Base-by-base conservation (phyloP, 2,797 vertebrate genomes). In the Crypturellus tataupa region DNA sequence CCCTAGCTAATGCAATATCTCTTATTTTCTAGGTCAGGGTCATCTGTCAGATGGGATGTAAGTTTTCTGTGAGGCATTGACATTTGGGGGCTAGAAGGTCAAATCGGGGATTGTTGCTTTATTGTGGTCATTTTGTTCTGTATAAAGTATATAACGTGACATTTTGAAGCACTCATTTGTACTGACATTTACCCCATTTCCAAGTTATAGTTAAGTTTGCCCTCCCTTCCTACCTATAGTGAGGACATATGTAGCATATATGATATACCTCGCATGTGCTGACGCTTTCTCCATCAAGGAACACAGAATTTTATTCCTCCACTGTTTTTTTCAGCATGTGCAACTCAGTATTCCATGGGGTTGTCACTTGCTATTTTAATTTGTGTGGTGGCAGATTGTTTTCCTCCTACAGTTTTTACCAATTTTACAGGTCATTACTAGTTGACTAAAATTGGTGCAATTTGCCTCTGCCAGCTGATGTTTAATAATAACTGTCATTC, bases 401-500 rank as follows among this genome's bases (percentile, higher is more conserved):
- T 96, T 96, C 80, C 80, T 97, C 67, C 90, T 81, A 71, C 2
- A 2, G 17, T 84, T 95, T 90, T 85, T 92, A 71, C 47, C 68
- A 86, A 27, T 95, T 92, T 94, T 91, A 80, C 65, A 96, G 90
- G 64, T 95, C 67, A 65, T 59, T 69, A 93, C 84, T 92, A 86
- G 90, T 87, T 95, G 58, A 95, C 83, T 93, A 93, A 96, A 96
- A 96, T 62, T 63, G 82, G 71, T 80, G 86, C 80, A 85, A 46
- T 92, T 96, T 87, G 62, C 67, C 71, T 94, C 64, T 93, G 60
- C 68, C 94, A 97, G 91, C 58, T 95, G 81, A 90, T 88, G 51
- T 83, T 96, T 92, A 95, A 87, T 91, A 97, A 94, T 93, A 92
- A 68, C 29, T 92, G 59, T 53, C 70, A 90, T 82, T 83, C 64